Conservation (phyloP, 2,797 vertebrate genomes). For the Dermochelys coriacea region DNA sequence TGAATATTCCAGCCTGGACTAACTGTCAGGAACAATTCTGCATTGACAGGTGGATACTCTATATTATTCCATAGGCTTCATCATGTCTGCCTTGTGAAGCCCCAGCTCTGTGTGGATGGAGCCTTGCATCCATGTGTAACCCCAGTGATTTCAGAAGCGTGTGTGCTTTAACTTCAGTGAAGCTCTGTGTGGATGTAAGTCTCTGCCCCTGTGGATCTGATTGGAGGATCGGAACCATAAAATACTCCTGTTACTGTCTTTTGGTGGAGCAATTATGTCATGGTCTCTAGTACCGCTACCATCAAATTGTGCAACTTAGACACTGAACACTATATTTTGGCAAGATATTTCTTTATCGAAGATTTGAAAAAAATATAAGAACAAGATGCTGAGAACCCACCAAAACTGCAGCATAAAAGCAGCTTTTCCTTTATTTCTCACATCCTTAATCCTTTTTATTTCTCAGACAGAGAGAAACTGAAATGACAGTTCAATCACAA, state of each 20-base stretch:
- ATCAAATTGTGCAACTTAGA: not conserved
- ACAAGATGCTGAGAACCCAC: not conserved
- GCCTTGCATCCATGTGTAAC: not conserved
- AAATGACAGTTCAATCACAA: not conserved
- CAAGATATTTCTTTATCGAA: not conserved
- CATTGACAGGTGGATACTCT: not conserved
- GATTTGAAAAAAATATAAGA: not conserved
- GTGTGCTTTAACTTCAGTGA: fast-evolving
- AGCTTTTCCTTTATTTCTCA: not conserved
- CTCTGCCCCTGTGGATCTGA: not conserved
- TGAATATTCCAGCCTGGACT: not conserved
- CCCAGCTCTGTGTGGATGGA: not conserved
- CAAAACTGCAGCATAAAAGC: fast-evolving
- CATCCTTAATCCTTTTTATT: not conserved
- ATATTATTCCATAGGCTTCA: not conserved
- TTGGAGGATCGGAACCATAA: not conserved
- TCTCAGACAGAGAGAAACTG: not conserved
- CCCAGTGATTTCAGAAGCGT: fast-evolving
- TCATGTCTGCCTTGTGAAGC: not conserved
- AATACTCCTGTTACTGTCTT: not conserved
- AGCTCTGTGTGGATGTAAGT: fast-evolving
- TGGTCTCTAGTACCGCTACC: not conserved
- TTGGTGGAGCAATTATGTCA: not conserved
- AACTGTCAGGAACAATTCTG: not conserved
- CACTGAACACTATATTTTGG: not conserved